Evolutionary conservation across 2,113 vertebrate genomes (phyloP).

Genomic region (Amazona vittata): DNA sequence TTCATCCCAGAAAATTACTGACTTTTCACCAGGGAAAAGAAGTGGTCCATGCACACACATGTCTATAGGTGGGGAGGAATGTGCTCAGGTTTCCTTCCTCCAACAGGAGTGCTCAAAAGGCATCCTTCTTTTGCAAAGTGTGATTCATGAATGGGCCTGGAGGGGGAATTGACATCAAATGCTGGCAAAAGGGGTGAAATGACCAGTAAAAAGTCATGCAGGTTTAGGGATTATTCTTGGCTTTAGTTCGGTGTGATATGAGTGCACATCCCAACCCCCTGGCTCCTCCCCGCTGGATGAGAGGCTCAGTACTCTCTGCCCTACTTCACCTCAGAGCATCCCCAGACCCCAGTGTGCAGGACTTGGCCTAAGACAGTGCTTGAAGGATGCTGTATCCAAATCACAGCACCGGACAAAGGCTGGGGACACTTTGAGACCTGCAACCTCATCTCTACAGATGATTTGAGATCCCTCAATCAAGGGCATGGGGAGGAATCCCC

Average conservation of each 20-base stretch:
- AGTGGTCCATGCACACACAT: not conserved
- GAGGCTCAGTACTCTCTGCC: not conserved
- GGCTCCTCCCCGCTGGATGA: not conserved
- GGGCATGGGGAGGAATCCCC: not conserved
- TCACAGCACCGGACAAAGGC: not conserved
- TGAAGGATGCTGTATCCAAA: not conserved
- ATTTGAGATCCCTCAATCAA: not conserved
- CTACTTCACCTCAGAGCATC: not conserved
- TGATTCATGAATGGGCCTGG: not conserved
- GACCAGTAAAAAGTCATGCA: not conserved
- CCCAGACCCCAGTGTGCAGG: fast-evolving
- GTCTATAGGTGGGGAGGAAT: not conserved
- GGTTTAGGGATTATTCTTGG: not conserved
- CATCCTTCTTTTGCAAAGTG: not conserved
- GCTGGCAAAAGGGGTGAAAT: not conserved
- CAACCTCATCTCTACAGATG: not conserved
- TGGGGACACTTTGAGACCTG: not conserved
- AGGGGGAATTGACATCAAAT: not conserved
- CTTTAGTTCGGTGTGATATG: not conserved
- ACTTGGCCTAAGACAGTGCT: not conserved
- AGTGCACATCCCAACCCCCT: not conserved
- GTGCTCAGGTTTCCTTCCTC: not conserved
- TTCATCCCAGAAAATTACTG: not conserved
- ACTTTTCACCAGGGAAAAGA: not conserved
- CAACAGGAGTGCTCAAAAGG: not conserved